These are phyloP conservation scores for Sapayoa aenigma DNA, from an alignment of 2,113 vertebrate genomes.

Conservation along the genomic window DNA sequence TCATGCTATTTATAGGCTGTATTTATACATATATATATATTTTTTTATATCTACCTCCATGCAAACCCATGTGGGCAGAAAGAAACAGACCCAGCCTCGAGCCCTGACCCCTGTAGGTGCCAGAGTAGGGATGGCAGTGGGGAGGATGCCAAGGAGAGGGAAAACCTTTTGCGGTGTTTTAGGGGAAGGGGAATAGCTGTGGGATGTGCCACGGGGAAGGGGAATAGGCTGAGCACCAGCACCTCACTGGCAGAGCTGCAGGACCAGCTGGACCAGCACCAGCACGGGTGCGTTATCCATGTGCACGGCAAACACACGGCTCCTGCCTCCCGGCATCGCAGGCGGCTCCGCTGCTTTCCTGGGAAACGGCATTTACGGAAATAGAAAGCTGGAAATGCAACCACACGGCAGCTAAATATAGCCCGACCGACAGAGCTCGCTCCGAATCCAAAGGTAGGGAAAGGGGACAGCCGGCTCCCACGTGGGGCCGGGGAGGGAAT, in stretches of 20 bases:
- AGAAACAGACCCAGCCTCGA: rapidly evolving
- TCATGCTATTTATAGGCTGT: not conserved
- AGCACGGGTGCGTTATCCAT: not conserved
- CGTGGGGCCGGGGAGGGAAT: not conserved
- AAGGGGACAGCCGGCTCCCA: not conserved
- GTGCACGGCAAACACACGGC: not conserved
- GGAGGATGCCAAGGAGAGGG: not conserved
- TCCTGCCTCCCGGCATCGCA: not conserved
- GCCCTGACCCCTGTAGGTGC: not conserved
- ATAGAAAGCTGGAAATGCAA: conserved; percentile 62
- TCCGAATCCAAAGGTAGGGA: not conserved
- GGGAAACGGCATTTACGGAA: conserved; percentile 6
- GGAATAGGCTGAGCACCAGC: no score
- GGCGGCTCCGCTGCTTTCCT: not conserved
- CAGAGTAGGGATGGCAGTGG: not conserved
- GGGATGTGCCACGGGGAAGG: not conserved
- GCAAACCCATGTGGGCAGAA: not conserved
- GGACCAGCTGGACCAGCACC: not conserved
- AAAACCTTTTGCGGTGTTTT: not conserved
- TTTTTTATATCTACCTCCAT: not conserved
- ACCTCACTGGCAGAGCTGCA: not conserved
- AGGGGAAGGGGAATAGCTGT: not conserved
- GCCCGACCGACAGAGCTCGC: not conserved
- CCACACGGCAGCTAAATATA: conserved; percentile 56
- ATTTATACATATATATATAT: not conserved